Base-by-base conservation (phyloP, 2,797 vertebrate species). In the Tachyglossus aculeatus region DNA sequence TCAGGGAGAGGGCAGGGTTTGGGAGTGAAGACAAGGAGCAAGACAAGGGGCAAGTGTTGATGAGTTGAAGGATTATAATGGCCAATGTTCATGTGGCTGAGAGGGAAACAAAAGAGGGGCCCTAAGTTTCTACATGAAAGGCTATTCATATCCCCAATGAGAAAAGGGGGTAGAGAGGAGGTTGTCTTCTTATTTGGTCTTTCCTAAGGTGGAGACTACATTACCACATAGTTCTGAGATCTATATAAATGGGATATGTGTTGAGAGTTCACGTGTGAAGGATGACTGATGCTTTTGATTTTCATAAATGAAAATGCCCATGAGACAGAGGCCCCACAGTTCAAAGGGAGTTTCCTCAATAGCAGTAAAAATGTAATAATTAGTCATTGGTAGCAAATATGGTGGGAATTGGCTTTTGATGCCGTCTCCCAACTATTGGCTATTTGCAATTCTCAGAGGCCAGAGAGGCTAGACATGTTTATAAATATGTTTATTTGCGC, bases 301-400 rank as follows among this genome's bases (percentile, higher is more conserved):
- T 65, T 77, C 54, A 79, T 51, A 84, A 75, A 82, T 81, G 58
- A 81, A 56, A 83, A 52, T 67, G 57, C 79, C 58, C 18, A 12
- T 87, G 88, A 82, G 62, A 80, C 65, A 66, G 52, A n/a, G 54
- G 44, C 73, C 52, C 75, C 62, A 53, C 57, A 52, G 25, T 40
- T 63, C 62, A 67, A 78, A 71, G 56, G 47, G 64, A 81, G 88
- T 54, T 84, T 87, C 82, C 77, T 61, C 70, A 71, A 83, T 83
- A 86, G 71, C 59, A 39, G 32, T 33, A 52, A 37, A 83, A 67
- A 67, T 43, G 38, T 44, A 80, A 33, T 75, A 83, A 82, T 85
- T 88, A 75, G 8, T 84, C 54, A 71, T 18, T 44, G 27, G 54
- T 76, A 84, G 51, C 75, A 75, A 5, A 5, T 51, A 54, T 41